phyloP scores from a whole-genome alignment of 2,797 vertebrate genomes.

The Pangasius mekongensis region DNA sequence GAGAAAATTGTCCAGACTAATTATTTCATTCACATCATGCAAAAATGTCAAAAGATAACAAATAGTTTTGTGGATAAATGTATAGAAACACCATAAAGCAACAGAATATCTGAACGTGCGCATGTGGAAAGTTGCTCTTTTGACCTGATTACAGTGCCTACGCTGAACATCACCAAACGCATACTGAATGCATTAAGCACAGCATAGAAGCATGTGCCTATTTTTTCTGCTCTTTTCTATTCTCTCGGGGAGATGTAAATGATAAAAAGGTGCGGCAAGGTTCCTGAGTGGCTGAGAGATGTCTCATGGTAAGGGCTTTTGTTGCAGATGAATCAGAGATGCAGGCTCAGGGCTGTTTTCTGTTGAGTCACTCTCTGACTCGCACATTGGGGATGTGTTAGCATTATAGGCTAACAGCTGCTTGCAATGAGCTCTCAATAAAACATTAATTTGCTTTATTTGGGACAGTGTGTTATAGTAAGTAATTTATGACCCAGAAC shows the following conservation, averaged over 20 bases:
- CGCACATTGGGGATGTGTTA: background rate
- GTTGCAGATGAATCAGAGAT: constrained; percentile 1
- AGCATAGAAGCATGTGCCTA: background rate
- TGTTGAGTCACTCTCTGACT: constrained; percentile 25
- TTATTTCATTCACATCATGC: too few species aligned
- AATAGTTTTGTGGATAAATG: background rate
- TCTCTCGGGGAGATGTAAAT: background rate
- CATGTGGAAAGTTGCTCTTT: background rate
- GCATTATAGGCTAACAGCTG: constrained; percentile 2
- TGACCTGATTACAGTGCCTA: background rate
- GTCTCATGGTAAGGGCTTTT: background rate
- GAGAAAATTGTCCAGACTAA: too few species aligned
- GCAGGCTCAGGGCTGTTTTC: constrained; percentile 2
- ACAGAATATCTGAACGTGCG: background rate
- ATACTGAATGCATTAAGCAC: background rate
- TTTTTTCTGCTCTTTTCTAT: background rate
- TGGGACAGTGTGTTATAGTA: background rate
- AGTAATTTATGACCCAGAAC: background rate
- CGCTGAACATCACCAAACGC: background rate
- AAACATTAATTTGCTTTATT: background rate
- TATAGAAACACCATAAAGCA: background rate
- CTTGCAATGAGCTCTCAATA: constrained; percentile 11
- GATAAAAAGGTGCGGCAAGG: background rate
- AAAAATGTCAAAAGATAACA: too few species aligned
- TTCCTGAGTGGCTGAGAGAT: background rate